Base-by-base conservation (phyloP, 1,140 invertebrate genomes). In the Magallana angulata region DNA sequence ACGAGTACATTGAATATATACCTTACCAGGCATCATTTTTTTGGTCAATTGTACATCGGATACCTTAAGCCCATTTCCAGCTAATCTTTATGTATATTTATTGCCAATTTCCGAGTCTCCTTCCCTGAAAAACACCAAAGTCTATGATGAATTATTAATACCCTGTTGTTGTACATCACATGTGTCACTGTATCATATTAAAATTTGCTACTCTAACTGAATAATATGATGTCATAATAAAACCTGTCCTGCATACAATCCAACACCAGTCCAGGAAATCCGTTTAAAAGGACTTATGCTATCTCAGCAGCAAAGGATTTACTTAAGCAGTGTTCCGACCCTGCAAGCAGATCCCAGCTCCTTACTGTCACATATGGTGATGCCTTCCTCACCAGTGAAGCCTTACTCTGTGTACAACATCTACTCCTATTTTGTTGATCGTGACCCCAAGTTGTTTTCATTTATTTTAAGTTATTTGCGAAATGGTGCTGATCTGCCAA, bases 341-440 rank as follows among this genome's bases (percentile, higher is more conserved):
- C 18, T 82, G 2, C 36, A 82, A 16, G 48, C 80, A 24, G 36
- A 57, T 12, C 80, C 80, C n/a, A 16, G 14, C 36, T 56, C 48
- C n/a, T 16, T 82, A 1, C 36, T 82, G 48, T 30, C 80, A 6
- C 7, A 30, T 11, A 82, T 82, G 80, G 56, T 82, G 36, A 16
- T 57, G 3, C 36, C 80, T 7, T 56, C 48, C 8, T 82, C 80
- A 16, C 14, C 36, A 1, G 3, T 82, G 36, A 56, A 82, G 56
- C 80, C 80, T 1, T 82, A 82, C 18, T 36, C 57, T 14, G 80
- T 82, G 8, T 56, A 82, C 57, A 57, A 57, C 12, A 82, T 57
- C 12, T 82, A 82, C 12, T n/a, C 14, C 80, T 82, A 82, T 14
- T 82, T 82, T 48, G 3, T 82, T 1, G 80, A 82, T 48, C 30